Percentiles rank a stretch among this genome's conserved stretches.
Evolutionary conservation across 2,113 vertebrate genomes (phyloP).

Genomic region (Bombycilla garrulus): DNA sequence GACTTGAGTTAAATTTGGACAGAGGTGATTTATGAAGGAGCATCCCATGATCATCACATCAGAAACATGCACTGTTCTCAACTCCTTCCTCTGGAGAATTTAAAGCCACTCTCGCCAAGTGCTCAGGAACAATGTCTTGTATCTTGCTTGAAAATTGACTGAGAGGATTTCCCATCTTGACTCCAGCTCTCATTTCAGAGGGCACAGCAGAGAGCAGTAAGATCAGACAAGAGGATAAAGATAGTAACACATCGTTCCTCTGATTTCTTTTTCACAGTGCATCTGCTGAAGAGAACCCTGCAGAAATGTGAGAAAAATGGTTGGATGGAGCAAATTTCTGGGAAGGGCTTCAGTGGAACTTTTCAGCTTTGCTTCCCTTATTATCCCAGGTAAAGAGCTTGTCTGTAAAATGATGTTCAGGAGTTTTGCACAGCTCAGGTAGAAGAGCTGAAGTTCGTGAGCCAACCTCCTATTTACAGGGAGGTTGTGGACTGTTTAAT

Average conservation of each 20-base stretch:
- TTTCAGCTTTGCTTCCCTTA: slow-evolving; percentile 95
- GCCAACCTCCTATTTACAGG: neutral
- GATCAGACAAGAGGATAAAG: neutral
- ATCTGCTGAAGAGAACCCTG: slow-evolving; percentile 90
- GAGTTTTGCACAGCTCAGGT: neutral
- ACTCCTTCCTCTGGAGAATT: neutral
- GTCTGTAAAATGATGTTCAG: neutral
- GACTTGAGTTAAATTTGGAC: neutral
- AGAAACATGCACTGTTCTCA: neutral
- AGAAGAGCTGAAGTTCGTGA: neutral
- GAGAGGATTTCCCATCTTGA: neutral
- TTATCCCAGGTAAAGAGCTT: slow-evolving; percentile 86
- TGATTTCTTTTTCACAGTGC: slow-evolving; percentile 73
- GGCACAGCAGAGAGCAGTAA: neutral
- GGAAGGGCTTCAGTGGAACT: slow-evolving; percentile 95
- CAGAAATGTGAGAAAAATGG: slow-evolving; percentile 96
- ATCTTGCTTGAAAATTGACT: neutral
- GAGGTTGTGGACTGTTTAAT: neutral
- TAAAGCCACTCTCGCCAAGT: neutral
- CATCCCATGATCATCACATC: neutral
- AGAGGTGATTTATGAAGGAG: neutral
- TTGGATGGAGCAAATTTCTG: slow-evolving; percentile 98
- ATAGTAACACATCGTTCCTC: neutral
- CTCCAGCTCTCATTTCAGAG: neutral
- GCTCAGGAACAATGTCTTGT: neutral